phyloP scores from a whole-genome alignment of 2,888 invertebrate species.

The Cephonodes hylas region DNA sequence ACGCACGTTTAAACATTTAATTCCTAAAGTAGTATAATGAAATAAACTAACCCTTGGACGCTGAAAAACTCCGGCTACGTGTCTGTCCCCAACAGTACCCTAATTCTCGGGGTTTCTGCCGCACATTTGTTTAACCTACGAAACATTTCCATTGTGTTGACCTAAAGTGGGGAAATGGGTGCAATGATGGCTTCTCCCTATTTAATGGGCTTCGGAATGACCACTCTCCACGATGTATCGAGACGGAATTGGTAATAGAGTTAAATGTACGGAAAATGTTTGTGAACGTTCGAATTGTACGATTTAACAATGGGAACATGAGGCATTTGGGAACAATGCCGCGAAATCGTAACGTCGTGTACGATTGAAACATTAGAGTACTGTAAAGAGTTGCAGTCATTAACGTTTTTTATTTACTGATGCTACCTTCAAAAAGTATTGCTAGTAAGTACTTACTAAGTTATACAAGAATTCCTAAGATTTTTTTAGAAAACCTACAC shows the following conservation, averaged over 20 bases:
- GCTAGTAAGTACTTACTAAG: too few relatives aligned
- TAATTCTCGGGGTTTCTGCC: neutral
- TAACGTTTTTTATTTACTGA: neutral
- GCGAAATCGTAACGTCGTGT: neutral
- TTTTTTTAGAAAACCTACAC: too few relatives aligned
- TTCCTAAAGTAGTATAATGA: neutral
- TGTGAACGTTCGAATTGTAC: neutral
- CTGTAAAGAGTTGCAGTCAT: neutral
- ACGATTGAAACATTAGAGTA: neutral
- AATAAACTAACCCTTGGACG: neutral
- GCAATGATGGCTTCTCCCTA: constrained; percentile 48
- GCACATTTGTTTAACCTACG: constrained; percentile 27
- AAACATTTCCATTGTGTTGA: constrained; percentile 43
- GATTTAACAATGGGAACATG: neutral
- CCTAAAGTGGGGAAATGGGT: constrained; percentile 45
- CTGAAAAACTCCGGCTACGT: neutral
- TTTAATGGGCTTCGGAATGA: constrained; percentile 53
- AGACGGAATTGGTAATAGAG: constrained; percentile 22
- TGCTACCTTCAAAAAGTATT: too few relatives aligned
- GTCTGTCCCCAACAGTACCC: neutral
- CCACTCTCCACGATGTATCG: constrained; percentile 44
- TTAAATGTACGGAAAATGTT: constrained; percentile 19
- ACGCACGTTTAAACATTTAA: neutral
- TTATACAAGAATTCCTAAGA: too few relatives aligned
- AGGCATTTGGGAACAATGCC: neutral